Conservation (phyloP, 1,140 invertebrate species). For the Marisa cornuarietis region DNA sequence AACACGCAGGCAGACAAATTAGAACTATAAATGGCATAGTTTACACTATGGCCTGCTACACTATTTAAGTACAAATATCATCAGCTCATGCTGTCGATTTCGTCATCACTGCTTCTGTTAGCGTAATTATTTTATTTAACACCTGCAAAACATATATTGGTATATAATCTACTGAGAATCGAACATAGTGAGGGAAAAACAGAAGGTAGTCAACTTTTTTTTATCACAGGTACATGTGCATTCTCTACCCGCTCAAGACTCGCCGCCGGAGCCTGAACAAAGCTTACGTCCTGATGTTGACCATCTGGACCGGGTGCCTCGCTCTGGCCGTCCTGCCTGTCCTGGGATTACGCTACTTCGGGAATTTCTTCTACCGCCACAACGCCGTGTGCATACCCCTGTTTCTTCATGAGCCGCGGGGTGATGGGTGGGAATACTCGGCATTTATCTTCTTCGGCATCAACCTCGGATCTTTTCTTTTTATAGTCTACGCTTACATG, state of each 20-base stretch:
- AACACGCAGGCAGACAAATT: too few species aligned
- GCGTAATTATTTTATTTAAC: too few species aligned
- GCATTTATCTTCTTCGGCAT: constrained; percentile 59
- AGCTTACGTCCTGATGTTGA: constrained; percentile 69
- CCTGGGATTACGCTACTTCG: constrained; percentile 72
- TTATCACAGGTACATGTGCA: constrained; percentile 67
- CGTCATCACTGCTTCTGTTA: too few species aligned
- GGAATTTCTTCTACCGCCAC: constrained; percentile 58
- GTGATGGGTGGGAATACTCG: constrained; percentile 63
- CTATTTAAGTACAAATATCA: too few species aligned
- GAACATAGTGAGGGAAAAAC: background rate
- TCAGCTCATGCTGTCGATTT: too few species aligned
- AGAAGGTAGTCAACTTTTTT: background rate
- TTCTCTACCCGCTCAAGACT: constrained; percentile 72
- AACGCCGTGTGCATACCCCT: constrained; percentile 65
- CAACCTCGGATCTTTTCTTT: constrained; percentile 64
- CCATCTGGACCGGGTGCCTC: constrained; percentile 75
- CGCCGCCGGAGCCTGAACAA: constrained; percentile 43
- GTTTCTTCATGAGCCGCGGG: constrained; percentile 60
- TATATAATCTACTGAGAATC: background rate
- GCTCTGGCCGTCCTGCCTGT: constrained; percentile 75
- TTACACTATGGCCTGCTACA: too few species aligned
- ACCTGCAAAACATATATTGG: too few species aligned
- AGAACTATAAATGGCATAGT: too few species aligned
- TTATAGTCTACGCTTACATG: constrained; percentile 61